Conservation (phyloP, 2,797 vertebrate genomes). For the Otus scops region DNA sequence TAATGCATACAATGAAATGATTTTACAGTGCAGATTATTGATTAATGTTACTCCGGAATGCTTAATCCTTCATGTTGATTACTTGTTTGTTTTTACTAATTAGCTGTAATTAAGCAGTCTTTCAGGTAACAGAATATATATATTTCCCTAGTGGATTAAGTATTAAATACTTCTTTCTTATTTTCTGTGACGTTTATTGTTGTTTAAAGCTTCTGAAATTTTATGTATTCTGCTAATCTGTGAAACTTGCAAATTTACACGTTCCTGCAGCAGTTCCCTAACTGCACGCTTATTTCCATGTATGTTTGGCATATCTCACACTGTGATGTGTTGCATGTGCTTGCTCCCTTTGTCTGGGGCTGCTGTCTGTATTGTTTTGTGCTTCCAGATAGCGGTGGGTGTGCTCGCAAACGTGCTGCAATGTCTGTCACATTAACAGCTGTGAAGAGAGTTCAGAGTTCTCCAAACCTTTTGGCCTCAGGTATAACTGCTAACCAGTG, state of each 20-base stretch:
- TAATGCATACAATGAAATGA: background rate
- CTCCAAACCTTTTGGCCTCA: slow-evolving; percentile 93
- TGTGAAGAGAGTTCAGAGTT: slow-evolving; percentile 98
- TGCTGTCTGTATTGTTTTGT: slow-evolving; percentile 81
- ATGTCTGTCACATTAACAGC: slow-evolving; percentile 93
- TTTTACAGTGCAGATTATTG: slow-evolving; percentile 13
- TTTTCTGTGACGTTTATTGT: slow-evolving; percentile 16
- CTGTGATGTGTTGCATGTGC: slow-evolving; percentile 79
- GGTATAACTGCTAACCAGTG: slow-evolving; percentile 77
- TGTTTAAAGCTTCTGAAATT: slow-evolving; percentile 3
- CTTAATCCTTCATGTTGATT: slow-evolving; percentile 28
- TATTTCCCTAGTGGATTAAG: background rate
- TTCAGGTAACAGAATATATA: slow-evolving; percentile 28
- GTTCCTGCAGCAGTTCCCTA: slow-evolving; percentile 17
- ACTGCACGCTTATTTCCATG: slow-evolving; percentile 20
- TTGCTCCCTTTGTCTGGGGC: slow-evolving; percentile 74
- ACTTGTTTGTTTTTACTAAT: slow-evolving; percentile 15
- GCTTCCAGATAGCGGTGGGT: slow-evolving; percentile 97
- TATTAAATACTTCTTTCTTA: background rate
- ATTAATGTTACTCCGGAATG: slow-evolving; percentile 23
- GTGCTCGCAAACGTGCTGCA: slow-evolving; percentile 87
- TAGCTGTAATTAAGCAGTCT: background rate
- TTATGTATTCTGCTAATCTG: slow-evolving; percentile 16
- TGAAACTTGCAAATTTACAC: background rate
- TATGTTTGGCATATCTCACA: background rate